phyloP scores from a whole-genome alignment of 2,888 invertebrate species.

The Trissolcus japonicus region DNA sequence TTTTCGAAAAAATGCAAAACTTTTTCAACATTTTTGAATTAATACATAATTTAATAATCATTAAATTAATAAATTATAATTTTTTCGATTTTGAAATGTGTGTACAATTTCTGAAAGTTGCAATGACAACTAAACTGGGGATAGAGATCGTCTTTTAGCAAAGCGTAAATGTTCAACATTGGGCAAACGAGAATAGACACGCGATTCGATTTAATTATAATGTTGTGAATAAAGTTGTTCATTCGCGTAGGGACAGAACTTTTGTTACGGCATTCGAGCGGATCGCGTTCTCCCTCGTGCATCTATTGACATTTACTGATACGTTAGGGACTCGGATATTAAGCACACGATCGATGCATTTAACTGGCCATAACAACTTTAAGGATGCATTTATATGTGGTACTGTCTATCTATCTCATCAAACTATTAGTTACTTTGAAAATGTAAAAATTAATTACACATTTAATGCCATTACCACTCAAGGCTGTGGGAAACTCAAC shows the following conservation, averaged over 20 bases:
- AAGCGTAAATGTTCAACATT: constrained; percentile 12
- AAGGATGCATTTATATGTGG: constrained; percentile 22
- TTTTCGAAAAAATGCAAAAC: no score
- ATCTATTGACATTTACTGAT: constrained; percentile 52
- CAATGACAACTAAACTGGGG: constrained; percentile 5
- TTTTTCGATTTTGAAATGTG: no score
- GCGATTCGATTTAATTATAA: constrained; percentile 52
- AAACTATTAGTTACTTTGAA: constrained; percentile 4
- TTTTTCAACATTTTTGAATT: no score
- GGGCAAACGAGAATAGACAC: constrained; percentile 41
- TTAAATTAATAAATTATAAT: no score
- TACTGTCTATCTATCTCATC: neutral
- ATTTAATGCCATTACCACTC: neutral
- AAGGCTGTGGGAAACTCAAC: constrained; percentile 16
- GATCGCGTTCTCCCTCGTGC: constrained; percentile 39
- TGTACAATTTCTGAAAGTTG: no score
- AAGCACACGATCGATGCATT: constrained; percentile 30
- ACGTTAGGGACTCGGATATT: constrained; percentile 26
- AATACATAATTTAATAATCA: no score
- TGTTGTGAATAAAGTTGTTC: constrained; percentile 45
- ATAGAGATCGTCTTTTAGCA: constrained; percentile 14
- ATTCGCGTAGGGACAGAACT: constrained; percentile 39
- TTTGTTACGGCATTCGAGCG: constrained; percentile 43
- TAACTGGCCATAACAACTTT: constrained; percentile 13
- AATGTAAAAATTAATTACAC: constrained; percentile 13